Base-by-base conservation (phyloP, 2,797 vertebrate species). In the Tenualosa ilisha region DNA sequence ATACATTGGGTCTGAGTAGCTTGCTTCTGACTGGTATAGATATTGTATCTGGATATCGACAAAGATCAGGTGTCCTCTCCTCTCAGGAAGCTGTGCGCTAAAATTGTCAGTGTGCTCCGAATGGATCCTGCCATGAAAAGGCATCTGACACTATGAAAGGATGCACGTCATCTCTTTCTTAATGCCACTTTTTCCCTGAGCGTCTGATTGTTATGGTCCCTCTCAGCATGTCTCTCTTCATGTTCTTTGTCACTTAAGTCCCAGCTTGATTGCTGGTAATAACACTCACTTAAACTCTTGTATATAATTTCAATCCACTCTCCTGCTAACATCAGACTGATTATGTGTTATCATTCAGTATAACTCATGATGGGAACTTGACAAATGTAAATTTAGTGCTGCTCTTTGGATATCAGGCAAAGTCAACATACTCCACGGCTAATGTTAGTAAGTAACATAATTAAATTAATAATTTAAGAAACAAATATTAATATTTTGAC, bases 41-140 rank as follows among this genome's bases (percentile, higher is more conserved):
- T 49, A 63, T 49, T 68, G 49, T 84, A 81, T 84, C 84, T 46
- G 46, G 40, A 72, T 85, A 46, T 84, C 82, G 54, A 84, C 61
- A 82, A 43, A 85, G 83, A 84, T 88, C 85, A 51, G 63, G 87
- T 90, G n/a, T 84, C 83, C 81, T 54, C 65, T 31, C 81, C 83
- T 83, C 86, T 84, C 83, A 86, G 83, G 82, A 68, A 81, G 82
- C 75, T 46, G 72, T 83, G 37, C 15, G 51, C 86, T 85, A 86
- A 89, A 86, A 91, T 90, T 85, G 83, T 81, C 84, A 56, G 86
- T 54, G 54, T 84, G 7, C 86, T 9, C 85, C 75, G 84, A 88
- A 91, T 89, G 87, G 84, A 89, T 88, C 82, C 82, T 84, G 86
- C 83, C 51, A 31, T 81, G 86, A 84, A 91, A 89, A 85, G 56